These are phyloP conservation scores for Cathartes aura DNA, from an alignment of 2,113 vertebrate species.

Conservation along the genomic window DNA sequence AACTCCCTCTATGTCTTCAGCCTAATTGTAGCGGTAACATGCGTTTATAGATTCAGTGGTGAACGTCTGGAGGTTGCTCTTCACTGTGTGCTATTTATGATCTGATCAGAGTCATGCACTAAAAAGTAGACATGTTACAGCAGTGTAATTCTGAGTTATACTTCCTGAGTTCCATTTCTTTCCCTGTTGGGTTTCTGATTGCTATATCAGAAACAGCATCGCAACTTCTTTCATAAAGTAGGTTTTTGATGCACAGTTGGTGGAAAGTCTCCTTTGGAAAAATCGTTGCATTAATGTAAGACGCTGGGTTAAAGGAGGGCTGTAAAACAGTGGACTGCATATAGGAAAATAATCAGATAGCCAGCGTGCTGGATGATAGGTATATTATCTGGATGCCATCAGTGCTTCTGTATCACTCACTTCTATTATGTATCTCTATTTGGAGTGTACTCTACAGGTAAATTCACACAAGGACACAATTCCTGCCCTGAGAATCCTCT, in stretches of 20 bases:
- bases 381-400: neutral
- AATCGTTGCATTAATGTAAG: neutral
- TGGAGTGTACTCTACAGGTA: neutral
- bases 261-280: neutral
- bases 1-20: neutral
- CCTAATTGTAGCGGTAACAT: neutral
- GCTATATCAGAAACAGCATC: neutral
- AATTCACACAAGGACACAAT: neutral
- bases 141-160: neutral
- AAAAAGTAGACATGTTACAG: neutral
- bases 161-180: neutral
- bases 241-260: neutral
- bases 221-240: neutral
- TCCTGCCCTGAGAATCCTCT: neutral
- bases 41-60: neutral
- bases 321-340: rapidly evolving
- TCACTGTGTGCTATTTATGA: neutral
- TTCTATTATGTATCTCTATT: neutral
- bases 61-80: neutral
- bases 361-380: neutral
- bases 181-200: neutral
- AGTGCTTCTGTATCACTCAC: neutral
- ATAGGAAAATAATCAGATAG: neutral
- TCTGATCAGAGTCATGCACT: neutral
- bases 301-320: neutral